Conservation (phyloP, 2,113 vertebrate genomes). For the Peucedramus taeniatus region DNA sequence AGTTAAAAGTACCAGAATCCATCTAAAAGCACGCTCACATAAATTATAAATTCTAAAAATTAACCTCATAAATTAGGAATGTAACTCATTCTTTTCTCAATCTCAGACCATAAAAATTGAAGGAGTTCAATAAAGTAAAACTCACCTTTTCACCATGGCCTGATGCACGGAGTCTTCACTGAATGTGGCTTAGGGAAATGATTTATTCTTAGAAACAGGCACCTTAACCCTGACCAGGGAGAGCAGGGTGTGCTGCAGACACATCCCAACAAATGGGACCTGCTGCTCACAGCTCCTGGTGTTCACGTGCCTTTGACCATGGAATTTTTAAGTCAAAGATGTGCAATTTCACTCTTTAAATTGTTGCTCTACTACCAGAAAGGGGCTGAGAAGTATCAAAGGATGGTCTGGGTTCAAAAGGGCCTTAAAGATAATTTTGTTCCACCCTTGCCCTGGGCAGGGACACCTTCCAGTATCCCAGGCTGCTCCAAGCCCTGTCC, state of each 20-base stretch:
- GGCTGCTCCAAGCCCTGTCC: fast-evolving
- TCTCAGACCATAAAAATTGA: background rate
- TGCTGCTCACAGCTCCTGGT: background rate
- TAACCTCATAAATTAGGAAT: background rate
- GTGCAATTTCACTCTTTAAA: background rate
- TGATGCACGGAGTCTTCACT: background rate
- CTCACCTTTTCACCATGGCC: background rate
- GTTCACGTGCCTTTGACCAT: background rate
- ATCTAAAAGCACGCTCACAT: background rate
- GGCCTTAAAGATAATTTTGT: fast-evolving
- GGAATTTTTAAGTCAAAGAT: background rate
- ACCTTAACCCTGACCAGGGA: background rate
- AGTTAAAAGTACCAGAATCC: background rate
- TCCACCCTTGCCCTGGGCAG: background rate
- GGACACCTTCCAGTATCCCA: background rate
- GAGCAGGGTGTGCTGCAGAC: background rate
- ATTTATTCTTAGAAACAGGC: background rate
- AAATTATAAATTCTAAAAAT: background rate
- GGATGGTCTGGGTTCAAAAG: background rate
- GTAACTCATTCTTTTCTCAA: background rate
- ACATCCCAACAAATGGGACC: fast-evolving
- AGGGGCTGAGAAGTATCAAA: background rate
- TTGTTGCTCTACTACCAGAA: background rate
- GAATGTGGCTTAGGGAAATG: background rate
- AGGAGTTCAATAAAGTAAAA: background rate